Base-by-base conservation (phyloP, 2,888 invertebrate genomes). In the Mimas tiliae region DNA sequence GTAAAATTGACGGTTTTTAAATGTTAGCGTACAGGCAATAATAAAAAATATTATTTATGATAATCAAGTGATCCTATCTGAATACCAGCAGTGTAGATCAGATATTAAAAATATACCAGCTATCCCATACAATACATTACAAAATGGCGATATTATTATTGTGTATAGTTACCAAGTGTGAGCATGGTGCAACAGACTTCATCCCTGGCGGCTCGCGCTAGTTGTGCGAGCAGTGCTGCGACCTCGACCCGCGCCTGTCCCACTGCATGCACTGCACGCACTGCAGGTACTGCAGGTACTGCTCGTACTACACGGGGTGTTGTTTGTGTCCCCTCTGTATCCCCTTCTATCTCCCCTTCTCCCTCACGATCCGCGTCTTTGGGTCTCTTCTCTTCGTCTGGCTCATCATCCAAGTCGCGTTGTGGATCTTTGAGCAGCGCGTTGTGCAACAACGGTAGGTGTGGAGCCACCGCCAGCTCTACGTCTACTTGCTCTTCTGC, bases 151-250 rank as follows among this genome's bases (percentile, higher is more conserved):
- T 27, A 27, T 27, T 3, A 27, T 27, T 27, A 27, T 1, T 27
- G 27, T 27, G 27, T 27, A 27, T 16, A 12, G 72, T 69, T 14
- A 88, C 88, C 86, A 85, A 95, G 82, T 92, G 96, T 90, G 67
- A 90, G 91, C 82, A 95, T 94, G 88, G 96, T 96, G 82, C 94
- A 93, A 83, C 96, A 95, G 77, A 98, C 94, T 79, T 95, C 95
- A 74, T 94, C 91, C 84, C 96, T 96, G 83, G 96, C 96, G 65
- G 96, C 96, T 71, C 95, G 93, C 74, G 98, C 94, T 78, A 98
- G 94, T 67, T 96, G 96, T 72, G 97, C 95, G 81, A 98, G 94
- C 74, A 98, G 94, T 84, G 96, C 96, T 69, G 97, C 95, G 75
- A 97, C 96, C 87, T 97, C 96, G 71, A 95, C 83, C 69, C 97